Evolutionary conservation across 2,797 vertebrate species (phyloP).

Genomic region (Hafferia zeledoni): DNA sequence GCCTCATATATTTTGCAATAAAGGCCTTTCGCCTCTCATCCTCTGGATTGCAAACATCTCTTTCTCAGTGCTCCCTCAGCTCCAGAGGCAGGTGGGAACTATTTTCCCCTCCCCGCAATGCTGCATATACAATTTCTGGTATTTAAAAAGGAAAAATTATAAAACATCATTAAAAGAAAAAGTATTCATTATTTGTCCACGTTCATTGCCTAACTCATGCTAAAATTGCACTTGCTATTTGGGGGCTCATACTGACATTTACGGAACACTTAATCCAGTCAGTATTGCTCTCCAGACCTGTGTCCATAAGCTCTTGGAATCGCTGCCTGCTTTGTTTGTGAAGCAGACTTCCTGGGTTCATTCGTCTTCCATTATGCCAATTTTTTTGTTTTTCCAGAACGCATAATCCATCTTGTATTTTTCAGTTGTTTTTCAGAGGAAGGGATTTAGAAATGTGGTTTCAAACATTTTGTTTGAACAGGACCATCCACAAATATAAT

Average conservation of each 20-base stretch:
- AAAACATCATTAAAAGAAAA: neutral
- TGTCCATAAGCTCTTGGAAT: neutral
- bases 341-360: slow-evolving; percentile 20
- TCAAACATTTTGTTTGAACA: slow-evolving; percentile 11
- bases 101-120: no score
- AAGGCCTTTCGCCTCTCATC: no score
- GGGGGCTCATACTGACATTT: neutral
- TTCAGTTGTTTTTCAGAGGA: neutral
- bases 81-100: no score
- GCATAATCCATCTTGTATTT: neutral
- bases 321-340: neutral
- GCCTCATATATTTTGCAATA: no score
- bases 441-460: neutral
- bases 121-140: neutral
- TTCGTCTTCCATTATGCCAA: neutral
- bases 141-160: neutral
- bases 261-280: neutral
- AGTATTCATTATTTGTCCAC: neutral
- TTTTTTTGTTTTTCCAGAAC: slow-evolving; percentile 14
- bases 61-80: no score
- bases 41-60: no score
- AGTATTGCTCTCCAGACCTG: neutral
- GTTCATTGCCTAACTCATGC: neutral
- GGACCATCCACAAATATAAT: neutral
- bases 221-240: neutral